phyloP scores from a whole-genome alignment of 2,113 vertebrate species.

The Otocyon megalotis region DNA sequence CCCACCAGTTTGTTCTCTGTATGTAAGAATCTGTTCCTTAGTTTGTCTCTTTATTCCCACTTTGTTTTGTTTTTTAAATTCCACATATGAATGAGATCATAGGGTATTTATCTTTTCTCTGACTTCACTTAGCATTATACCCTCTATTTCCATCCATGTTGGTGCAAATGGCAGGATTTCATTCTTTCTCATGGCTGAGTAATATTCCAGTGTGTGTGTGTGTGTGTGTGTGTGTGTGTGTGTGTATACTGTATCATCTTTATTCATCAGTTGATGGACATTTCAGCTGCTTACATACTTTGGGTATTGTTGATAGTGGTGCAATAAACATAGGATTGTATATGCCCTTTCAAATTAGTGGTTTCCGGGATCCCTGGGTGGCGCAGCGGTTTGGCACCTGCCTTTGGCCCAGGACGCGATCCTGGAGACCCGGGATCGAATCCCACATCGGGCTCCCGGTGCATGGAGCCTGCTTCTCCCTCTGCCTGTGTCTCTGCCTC shows the following conservation, averaged over 20 bases:
- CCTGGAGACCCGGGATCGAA: no score
- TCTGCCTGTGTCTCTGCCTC: no score
- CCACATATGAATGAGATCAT: no score
- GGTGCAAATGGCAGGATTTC: not conserved
- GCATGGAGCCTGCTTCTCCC: no score
- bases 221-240: no score
- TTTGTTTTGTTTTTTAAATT: not conserved
- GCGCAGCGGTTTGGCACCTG: no score
- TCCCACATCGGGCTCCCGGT: no score
- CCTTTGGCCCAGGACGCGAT: no score
- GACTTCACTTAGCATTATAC: not conserved
- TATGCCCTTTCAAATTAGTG: not conserved
- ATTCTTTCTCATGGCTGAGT: not conserved
- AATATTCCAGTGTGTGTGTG: not conserved
- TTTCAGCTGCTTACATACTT: no score
- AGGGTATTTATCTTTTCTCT: not conserved
- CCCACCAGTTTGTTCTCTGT: not conserved
- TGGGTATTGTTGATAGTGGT: not conserved
- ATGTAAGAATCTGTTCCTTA: not conserved
- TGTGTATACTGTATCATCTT: not conserved
- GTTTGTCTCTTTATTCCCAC: not conserved
- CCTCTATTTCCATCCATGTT: not conserved
- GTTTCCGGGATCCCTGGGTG: no score
- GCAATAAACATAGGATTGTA: not conserved
- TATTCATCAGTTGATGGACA: not conserved